A percentile compares a stretch with the other conserved stretches of the same genome.
Conservation (phyloP, 2,797 vertebrate genomes). For the Margarornis squamiger region DNA sequence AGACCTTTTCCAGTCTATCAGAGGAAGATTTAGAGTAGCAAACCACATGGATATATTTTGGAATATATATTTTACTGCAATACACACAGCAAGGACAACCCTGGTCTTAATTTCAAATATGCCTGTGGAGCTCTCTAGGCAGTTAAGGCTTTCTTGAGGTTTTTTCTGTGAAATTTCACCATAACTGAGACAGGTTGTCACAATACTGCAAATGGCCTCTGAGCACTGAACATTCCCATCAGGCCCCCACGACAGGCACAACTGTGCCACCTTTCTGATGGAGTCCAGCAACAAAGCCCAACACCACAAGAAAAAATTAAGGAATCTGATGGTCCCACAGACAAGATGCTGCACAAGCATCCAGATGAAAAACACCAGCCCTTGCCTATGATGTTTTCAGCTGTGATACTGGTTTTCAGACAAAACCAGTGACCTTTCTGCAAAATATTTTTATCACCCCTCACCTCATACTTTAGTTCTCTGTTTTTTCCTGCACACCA, state of each 20-base stretch:
- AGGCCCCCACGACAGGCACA: not conserved
- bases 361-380: not conserved
- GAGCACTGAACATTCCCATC: not conserved
- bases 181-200: not conserved
- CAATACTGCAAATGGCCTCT: not conserved
- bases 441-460: not conserved
- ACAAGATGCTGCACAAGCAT: not conserved
- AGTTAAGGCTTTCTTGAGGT: not conserved
- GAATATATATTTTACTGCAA: not conserved
- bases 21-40: not conserved
- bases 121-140: not conserved
- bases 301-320: not conserved
- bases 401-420: not conserved
- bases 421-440: not conserved
- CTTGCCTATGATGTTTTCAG: not conserved
- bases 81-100: not conserved
- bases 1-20: not conserved
- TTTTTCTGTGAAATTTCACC: not conserved
- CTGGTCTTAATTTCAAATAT: not conserved
- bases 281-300: not conserved
- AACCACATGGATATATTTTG: not conserved
- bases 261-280: not conserved
- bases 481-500: not conserved
- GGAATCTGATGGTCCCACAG: not conserved
- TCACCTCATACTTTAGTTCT: not conserved